These are phyloP conservation scores for Neoaliturus tenellus DNA, from an alignment of 2,888 invertebrate genomes.

Conservation along the genomic window DNA sequence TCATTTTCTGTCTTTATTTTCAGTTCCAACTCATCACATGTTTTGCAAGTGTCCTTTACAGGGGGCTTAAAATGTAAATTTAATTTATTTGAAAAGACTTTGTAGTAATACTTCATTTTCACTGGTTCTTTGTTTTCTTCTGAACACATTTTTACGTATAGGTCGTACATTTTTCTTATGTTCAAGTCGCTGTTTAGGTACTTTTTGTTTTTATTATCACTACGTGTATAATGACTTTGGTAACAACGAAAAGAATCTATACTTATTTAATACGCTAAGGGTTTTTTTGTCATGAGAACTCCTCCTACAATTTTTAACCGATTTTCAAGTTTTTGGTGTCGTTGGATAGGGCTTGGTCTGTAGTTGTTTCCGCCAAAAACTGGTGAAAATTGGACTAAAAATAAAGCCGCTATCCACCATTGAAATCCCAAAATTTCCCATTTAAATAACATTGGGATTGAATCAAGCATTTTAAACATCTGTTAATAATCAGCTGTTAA, in stretches of 20 bases:
- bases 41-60: constrained; percentile 28
- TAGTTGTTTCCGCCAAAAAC: too few species aligned
- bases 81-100: constrained; percentile 31
- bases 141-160: constrained; percentile 36
- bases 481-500: too few species aligned
- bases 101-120: constrained; percentile 45
- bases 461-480: too few species aligned
- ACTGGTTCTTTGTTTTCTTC: constrained; percentile 46
- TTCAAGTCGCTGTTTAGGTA: constrained; percentile 42
- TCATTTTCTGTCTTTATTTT: constrained; percentile 39
- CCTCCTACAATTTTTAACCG: too few species aligned
- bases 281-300: too few species aligned
- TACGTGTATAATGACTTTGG: constrained; percentile 42
- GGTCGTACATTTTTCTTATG: constrained; percentile 50
- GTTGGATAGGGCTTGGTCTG: too few species aligned
- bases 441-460: too few species aligned
- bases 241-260: constrained; percentile 41
- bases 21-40: background rate
- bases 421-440: too few species aligned
- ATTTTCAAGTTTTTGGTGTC: too few species aligned
- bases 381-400: too few species aligned
- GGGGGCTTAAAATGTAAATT: constrained; percentile 33
- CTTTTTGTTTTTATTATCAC: constrained; percentile 51
- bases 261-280: too few species aligned
- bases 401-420: too few species aligned